Base-by-base conservation (phyloP, 2,888 invertebrate genomes). In the Coelopa pilipes region DNA sequence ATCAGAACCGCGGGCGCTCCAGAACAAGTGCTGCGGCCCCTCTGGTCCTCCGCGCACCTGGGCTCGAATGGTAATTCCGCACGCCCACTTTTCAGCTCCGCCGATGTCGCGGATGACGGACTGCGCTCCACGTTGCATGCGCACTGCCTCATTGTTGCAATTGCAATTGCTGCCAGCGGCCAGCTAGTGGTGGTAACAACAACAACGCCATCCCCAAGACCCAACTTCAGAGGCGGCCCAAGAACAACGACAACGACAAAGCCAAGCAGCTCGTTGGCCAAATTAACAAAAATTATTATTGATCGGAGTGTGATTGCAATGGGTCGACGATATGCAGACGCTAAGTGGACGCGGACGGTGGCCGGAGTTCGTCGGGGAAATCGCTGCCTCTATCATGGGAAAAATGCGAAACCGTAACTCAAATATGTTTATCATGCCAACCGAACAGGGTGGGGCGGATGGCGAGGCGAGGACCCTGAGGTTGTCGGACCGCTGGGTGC, bases 211-310 rank as follows among this genome's bases (percentile, higher is more conserved):
- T 7, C 34, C 13, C 34, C 34, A 34, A 2, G 4, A 34, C 34
- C 34, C 34, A 34, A 34, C 34, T 34, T 34, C n/a, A n/a, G n/a
- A n/a, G n/a, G n/a, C n/a, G 34, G 34, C 34, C 34, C 34, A 34
- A 34, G 34, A 34, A 34, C 34, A 34, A 34, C 34, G 34, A 34
- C 7, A 34, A 34, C 34, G 34, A 4, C 34, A 34, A 34, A 34
- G 34, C 34, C 62, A 12, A 45, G 34, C 15, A 34, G 24, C 34
- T 34, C n/a, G 62, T 62, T 62, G 21, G 19, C 19, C 9, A 50
- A 49, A 50, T 21, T 66, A 21, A 50, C 24, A 66, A 66, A 66
- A 66, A 66, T 66, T 50, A 66, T 66, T 66, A 50, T 49, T 66
- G 12, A 50, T 66, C 21, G 50, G 50, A 50, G 10, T 50, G 49